These are phyloP conservation scores for Phaedon cochleariae DNA, from an alignment of 2,888 invertebrate species.

Conservation along the genomic window DNA sequence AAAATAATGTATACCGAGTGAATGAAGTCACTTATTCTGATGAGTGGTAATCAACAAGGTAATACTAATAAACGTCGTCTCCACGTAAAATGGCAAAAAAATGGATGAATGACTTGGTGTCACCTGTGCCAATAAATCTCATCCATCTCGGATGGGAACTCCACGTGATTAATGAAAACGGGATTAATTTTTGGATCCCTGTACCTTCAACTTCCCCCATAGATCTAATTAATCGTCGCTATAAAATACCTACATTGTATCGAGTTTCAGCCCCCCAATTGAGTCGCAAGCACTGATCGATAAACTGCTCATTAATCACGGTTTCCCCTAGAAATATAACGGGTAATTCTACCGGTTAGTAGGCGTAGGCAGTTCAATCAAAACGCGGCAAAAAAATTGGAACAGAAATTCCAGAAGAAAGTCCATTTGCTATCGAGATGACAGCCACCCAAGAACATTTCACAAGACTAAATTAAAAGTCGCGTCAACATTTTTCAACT, in stretches of 20 bases:
- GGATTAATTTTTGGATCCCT: background rate
- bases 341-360: background rate
- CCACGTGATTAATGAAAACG: background rate
- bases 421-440: too few relatives aligned
- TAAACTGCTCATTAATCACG: constrained; percentile 9
- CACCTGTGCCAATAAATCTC: background rate
- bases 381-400: too few relatives aligned
- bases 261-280: constrained; percentile 10
- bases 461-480: too few relatives aligned
- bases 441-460: too few relatives aligned
- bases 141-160: background rate
- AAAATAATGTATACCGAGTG: too few relatives aligned
- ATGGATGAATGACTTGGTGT: background rate
- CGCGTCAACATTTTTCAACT: too few relatives aligned
- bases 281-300: constrained; percentile 9
- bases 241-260: constrained; percentile 14
- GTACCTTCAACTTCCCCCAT: background rate
- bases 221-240: constrained; percentile 9
- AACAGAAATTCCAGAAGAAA: too few relatives aligned
- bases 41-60: too few relatives aligned
- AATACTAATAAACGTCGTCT: too few relatives aligned
- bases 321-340: background rate
- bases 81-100: too few relatives aligned
- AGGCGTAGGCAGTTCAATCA: too few relatives aligned
- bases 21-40: too few relatives aligned